Percentiles rank a stretch among this genome's conserved stretches.
Conservation (phyloP, 2,888 invertebrate species). For the Lasioglossum marginatum region DNA sequence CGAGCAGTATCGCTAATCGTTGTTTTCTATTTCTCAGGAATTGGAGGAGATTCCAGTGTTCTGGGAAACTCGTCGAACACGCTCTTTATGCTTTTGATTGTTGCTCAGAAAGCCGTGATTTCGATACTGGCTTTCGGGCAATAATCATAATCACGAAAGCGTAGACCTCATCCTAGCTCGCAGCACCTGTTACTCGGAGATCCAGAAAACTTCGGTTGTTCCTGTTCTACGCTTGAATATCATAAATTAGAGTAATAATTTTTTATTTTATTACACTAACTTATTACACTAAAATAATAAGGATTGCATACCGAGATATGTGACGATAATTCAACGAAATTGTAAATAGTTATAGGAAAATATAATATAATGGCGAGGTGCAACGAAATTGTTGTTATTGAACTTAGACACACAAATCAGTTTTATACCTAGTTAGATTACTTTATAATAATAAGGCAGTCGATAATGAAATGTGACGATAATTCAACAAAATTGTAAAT, state of each 20-base stretch:
- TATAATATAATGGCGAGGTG: background rate
- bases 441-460: background rate
- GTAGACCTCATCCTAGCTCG: conserved; percentile 60
- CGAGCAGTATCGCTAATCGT: background rate
- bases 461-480: background rate
- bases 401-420: background rate
- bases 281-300: background rate
- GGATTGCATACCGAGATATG: background rate
- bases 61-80: background rate
- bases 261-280: too few relatives aligned
- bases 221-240: background rate
- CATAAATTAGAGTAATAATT: background rate
- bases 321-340: background rate
- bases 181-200: conserved; percentile 20
- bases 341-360: background rate
- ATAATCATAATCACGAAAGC: conserved; percentile 85
- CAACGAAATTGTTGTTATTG: background rate
- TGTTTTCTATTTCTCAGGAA: conserved; percentile 6
- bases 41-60: background rate
- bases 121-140: conserved; percentile 84
- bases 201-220: background rate
- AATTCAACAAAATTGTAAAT: background rate
- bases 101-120: conserved; percentile 85
- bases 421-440: background rate
- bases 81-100: conserved; percentile 85